Evolutionary conservation across 2,797 vertebrate species (phyloP), one percentile per base, ranked within the genome.

Genomic region (Numenius phaeopus): DNA sequence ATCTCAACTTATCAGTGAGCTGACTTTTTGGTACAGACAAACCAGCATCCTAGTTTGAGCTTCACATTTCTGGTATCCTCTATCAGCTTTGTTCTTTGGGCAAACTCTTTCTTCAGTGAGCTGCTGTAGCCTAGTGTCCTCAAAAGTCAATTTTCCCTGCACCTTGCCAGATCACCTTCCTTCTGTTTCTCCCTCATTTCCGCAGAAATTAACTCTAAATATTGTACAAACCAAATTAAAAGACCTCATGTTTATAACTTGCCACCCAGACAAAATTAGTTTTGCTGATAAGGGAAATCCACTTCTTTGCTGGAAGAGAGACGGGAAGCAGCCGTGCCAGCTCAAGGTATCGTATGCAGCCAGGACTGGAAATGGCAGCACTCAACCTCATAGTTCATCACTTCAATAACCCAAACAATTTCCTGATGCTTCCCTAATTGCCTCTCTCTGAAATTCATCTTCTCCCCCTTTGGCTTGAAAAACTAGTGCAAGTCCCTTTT

Each of bases 211-310:
- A 73, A 47, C 54, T 92, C 76, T 64, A 62, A 87, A 87, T n/a
- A 42, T 39, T 65, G 34, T 32, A 34, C 30, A 50, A 82, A 9
- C 17, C 27, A 90, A 94, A 87, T 69, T 39, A 79, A 55, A 96
- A 84, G 29, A 52, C 47, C 34, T 76, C 29, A 57, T 57, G 93
- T 93, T 84, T 84, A 18, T 52, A 76, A 73, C 39, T 86, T 83
- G 17, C 62, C 46, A 92, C 46, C 44, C 83, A 84, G 78, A 77
- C 59, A 82, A 69, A 90, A 88, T 72, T 69, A 89, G 47, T 90
- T 94, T 80, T 93, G 91, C 88, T 97, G 94, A 90, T 86, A 76
- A 87, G 90, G 77, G 73, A 91, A 91, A 93, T 90, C 47, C 3
- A 1, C 62, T 94, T 86, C 34, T 90, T 76, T 90, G 44, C 44